phyloP scores from a whole-genome alignment of 1,140 invertebrate species.

The Hycleus cichorii region DNA sequence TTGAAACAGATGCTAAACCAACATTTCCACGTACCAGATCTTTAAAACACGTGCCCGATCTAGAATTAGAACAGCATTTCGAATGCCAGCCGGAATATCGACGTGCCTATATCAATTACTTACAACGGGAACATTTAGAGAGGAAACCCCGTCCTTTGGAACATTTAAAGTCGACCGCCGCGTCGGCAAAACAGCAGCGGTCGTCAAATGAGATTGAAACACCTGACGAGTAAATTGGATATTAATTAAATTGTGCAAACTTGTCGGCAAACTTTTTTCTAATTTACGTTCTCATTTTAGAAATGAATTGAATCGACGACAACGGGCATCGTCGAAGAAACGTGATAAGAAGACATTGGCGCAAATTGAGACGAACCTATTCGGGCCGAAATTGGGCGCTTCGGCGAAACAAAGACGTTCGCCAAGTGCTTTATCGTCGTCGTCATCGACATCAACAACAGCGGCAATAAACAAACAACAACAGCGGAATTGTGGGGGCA shows the following conservation, averaged over 20 bases:
- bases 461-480: background rate
- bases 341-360: background rate
- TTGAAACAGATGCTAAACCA: constrained; percentile 21
- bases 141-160: constrained; percentile 25
- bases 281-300: too few species aligned
- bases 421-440: too few species aligned
- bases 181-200: background rate
- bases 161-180: constrained; percentile 15
- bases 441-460: background rate
- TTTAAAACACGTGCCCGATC: background rate
- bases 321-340: background rate
- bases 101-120: constrained; percentile 40
- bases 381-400: background rate
- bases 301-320: too few species aligned
- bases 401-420: background rate
- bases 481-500: background rate
- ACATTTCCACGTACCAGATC: background rate
- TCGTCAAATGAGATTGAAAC: background rate
- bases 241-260: too few species aligned
- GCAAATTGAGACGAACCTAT: constrained; percentile 3
- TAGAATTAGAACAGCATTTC: constrained; percentile 30
- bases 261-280: too few species aligned
- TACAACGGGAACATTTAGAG: constrained; percentile 35
- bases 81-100: constrained; percentile 47
- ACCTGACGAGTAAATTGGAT: too few species aligned